Percentiles rank a stretch among this genome's conserved stretches.
Conservation (phyloP, 2,888 invertebrate genomes). For the Incurvaria masculella region DNA sequence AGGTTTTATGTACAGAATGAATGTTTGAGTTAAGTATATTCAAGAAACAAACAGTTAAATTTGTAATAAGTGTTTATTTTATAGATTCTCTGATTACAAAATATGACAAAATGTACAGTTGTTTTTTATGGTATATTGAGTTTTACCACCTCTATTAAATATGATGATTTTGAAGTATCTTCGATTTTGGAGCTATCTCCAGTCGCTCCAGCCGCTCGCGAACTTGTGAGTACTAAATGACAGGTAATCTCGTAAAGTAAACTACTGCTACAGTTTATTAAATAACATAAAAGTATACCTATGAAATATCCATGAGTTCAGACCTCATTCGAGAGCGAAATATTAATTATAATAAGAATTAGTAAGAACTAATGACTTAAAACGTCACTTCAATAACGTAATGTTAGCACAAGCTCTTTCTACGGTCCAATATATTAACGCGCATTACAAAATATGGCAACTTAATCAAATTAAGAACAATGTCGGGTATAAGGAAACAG, state of each 20-base stretch:
- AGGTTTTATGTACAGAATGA: too few relatives aligned
- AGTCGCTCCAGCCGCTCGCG: too few relatives aligned
- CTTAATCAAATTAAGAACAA: too few relatives aligned
- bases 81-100: neutral
- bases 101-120: neutral
- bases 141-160: too few relatives aligned
- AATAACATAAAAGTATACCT: neutral
- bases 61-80: neutral
- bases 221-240: too few relatives aligned
- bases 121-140: too few relatives aligned
- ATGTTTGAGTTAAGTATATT: too few relatives aligned
- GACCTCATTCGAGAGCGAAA: neutral
- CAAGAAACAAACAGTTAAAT: neutral
- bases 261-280: neutral
- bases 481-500: neutral
- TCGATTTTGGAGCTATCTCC: too few relatives aligned
- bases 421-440: neutral
- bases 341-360: constrained; percentile 22
- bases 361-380: constrained; percentile 43
- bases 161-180: too few relatives aligned
- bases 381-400: constrained; percentile 27
- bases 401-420: neutral
- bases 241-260: neutral
- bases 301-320: neutral
- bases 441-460: neutral